Base-by-base conservation (phyloP, 2,888 invertebrate species). In the Bhutanitis thaidina region DNA sequence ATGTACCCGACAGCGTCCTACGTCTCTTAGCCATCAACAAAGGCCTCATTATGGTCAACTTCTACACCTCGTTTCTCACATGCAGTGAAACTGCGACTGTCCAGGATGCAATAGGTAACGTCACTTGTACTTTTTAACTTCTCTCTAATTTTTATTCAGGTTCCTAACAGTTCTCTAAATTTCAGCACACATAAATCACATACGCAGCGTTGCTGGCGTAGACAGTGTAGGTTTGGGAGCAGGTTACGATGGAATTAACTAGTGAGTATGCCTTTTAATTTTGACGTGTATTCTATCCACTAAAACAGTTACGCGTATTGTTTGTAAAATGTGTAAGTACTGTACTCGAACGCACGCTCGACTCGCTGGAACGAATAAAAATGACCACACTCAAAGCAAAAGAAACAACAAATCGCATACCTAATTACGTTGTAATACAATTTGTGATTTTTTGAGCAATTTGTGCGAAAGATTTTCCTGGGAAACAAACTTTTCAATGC, bases 111-210 rank as follows among this genome's bases (percentile, higher is more conserved):
- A 94, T 95, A 63, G 95, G 96, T 96, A 80, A 91, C 61, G 5
- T n/a, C 20, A 4, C 5, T 27, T 27, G 5, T 20, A 20, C 25
- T 10, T 1, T 32, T 30, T n/a, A n/a, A 14, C 25, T 25, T 44
- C 9, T 4, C 3, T 29, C 25, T 14, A 20, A 20, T 16, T n/a
- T 12, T n/a, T 20, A 30, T 36, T 45, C 37, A 7, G 10, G 13
- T 43, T 32, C n/a, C 50, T 41, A 20, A 54, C 16, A 34, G 52
- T 46, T 52, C 47, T 60, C 43, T 29, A 32, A 53, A 53, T 92
- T 92, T 53, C 91, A 96, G 96, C 95, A 64, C 96, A 97, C 90
- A 96, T 97, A 85, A 96, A 96, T 91, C 96, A 96, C 89, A 94
- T 96, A 74, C 92, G 95, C 67, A 93, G 94, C 72, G 92, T 95